These are phyloP conservation scores for Rhinophrynus dorsalis DNA, from an alignment of 2,797 vertebrate genomes.

Conservation along the genomic window DNA sequence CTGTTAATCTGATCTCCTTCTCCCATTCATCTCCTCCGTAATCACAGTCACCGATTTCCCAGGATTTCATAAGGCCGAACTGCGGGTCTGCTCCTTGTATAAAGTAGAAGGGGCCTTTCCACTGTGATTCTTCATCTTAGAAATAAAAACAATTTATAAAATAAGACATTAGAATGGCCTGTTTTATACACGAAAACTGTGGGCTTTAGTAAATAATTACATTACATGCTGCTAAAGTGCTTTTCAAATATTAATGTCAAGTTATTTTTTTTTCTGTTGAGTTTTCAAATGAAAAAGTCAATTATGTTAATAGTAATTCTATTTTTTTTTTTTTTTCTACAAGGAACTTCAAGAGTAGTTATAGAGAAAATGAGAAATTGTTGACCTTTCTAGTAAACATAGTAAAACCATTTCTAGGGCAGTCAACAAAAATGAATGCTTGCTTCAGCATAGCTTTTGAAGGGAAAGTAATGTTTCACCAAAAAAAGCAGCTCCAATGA, in stretches of 20 bases:
- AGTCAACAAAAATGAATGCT: too few relatives aligned
- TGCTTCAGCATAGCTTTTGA: too few relatives aligned
- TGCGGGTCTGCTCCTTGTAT: slow-evolving; percentile 94
- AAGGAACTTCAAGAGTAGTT: background rate
- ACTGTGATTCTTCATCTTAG: slow-evolving; percentile 78
- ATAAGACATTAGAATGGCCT: background rate
- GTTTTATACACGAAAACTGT: background rate
- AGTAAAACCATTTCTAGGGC: slow-evolving; percentile 23
- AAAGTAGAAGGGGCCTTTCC: slow-evolving; percentile 91
- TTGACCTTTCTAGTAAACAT: slow-evolving; percentile 29
- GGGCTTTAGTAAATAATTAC: background rate
- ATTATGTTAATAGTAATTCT: background rate
- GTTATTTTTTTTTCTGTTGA: background rate
- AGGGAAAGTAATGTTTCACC: too few relatives aligned
- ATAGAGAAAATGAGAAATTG: background rate
- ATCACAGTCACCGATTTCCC: slow-evolving; percentile 76
- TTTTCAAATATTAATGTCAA: slow-evolving; percentile 19
- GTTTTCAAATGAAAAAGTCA: background rate
- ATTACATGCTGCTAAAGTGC: background rate
- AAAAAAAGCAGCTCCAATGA: too few relatives aligned
- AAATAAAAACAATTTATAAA: background rate
- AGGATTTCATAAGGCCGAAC: slow-evolving; percentile 96
- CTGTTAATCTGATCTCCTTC: slow-evolving; percentile 83
- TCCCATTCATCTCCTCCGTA: slow-evolving; percentile 86
- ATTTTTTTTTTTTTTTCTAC: background rate